Evolutionary conservation across 1,140 invertebrate genomes (phyloP).

Genomic region (Thaumatotibia leucotreta): DNA sequence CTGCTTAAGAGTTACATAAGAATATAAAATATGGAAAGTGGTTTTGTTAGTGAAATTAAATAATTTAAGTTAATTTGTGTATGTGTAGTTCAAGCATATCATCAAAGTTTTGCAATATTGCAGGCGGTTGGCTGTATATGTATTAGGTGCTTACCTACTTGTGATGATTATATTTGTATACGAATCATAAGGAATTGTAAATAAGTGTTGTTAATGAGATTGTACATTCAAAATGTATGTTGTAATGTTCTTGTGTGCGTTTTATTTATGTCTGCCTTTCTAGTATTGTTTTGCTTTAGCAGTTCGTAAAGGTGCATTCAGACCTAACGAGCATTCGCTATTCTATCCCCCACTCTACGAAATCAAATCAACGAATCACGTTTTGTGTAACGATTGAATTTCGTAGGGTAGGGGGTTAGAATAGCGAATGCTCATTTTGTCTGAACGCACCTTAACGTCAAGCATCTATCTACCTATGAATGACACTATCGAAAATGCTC

Average conservation of each 20-base stretch:
- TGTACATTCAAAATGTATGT: slow-evolving; percentile 63
- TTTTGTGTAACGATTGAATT: too few species aligned
- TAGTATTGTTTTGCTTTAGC: not conserved
- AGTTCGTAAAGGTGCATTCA: too few species aligned
- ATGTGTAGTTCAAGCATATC: not conserved
- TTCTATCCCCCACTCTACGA: too few species aligned
- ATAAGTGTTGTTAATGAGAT: slow-evolving; percentile 20
- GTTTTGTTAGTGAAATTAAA: not conserved
- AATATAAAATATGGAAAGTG: not conserved
- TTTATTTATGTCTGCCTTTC: slow-evolving; percentile 8
- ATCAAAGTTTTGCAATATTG: not conserved
- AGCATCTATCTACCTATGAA: too few species aligned
- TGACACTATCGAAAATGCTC: too few species aligned
- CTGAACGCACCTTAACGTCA: too few species aligned
- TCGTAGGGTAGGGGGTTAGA: too few species aligned
- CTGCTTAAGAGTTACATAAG: not conserved
- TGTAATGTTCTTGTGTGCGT: slow-evolving; percentile 50
- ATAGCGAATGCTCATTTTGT: too few species aligned
- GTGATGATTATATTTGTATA: not conserved
- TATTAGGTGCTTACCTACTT: not conserved
- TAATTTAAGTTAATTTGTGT: not conserved
- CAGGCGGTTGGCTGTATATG: not conserved
- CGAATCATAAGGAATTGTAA: not conserved
- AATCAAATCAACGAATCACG: too few species aligned
- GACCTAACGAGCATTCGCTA: too few species aligned